These are phyloP conservation scores for Epinephelus lanceolatus DNA, from an alignment of 2,113 vertebrate genomes.

Conservation along the genomic window DNA sequence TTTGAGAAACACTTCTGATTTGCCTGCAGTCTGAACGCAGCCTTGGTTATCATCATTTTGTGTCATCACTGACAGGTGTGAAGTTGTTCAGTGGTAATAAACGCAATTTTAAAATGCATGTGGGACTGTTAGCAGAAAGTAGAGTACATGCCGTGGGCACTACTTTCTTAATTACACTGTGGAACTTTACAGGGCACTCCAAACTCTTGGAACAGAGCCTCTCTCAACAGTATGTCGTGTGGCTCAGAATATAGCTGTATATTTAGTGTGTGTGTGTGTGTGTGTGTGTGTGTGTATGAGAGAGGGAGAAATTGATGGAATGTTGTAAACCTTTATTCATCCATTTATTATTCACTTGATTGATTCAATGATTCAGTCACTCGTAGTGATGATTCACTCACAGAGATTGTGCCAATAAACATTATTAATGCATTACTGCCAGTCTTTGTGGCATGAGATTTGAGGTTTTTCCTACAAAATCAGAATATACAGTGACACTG, in stretches of 20 bases:
- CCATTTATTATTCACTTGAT: constrained; percentile 14
- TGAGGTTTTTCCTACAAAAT: background rate
- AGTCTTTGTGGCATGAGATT: constrained; percentile 1
- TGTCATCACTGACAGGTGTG: background rate
- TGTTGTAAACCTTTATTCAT: constrained; percentile 2
- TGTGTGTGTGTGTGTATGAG: background rate
- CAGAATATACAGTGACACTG: background rate
- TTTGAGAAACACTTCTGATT: no score
- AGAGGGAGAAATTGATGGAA: background rate
- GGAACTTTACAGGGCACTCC: background rate
- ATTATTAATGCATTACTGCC: constrained; percentile 8
- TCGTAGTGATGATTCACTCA: constrained; percentile 39
- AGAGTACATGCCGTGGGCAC: background rate
- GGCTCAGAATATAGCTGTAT: background rate
- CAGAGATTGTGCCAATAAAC: constrained; percentile 25
- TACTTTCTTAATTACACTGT: background rate
- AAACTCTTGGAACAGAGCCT: background rate
- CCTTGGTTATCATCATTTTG: background rate
- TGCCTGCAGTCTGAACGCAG: no score
- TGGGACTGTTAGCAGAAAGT: background rate
- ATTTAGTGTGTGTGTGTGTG: background rate
- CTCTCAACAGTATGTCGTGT: background rate
- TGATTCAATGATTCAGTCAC: constrained; percentile 50
- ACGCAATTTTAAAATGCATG: background rate
- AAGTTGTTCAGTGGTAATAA: no score